Base-by-base conservation (phyloP, 2,797 vertebrate genomes). In the Simalia tracyae region DNA sequence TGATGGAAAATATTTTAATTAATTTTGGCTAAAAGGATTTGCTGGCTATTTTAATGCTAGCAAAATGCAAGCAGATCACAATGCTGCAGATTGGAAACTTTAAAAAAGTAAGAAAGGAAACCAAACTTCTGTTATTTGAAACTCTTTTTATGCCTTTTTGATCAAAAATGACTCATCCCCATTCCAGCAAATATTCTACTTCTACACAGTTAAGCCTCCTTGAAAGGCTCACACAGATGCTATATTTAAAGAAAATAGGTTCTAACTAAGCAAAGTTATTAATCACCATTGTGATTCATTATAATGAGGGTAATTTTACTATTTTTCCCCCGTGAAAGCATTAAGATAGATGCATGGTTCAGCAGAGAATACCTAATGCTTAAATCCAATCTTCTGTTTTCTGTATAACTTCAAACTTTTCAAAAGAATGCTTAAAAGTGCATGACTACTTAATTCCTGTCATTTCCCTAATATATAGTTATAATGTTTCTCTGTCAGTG, bases 241-340 rank as follows among this genome's bases (percentile, higher is more conserved):
- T 95, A 84, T 93, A 96, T 96, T 96, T 96, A 96, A 96, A 93
- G 94, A 96, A 96, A 96, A 96, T 89, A 94, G 94, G 93, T 96
- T 95, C 91, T 95, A 96, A 95, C 95, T 97, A 96, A 95, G 95
- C 95, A 94, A 94, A 96, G 91, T 93, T 95, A 96, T 96, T 96
- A 97, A 95, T 95, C 96, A 95, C 91, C 92, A 96, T 95, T 92
- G 92, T 91, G 96, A 96, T 94, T 97, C 94, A 96, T 95, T 96
- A 96, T 95, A 96, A 96, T 96, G 95, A 97, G 95, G 92, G 95
- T 93, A 96, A 97, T 96, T 96, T 96, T 94, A 95, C 94, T 94
- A 95, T 96, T 95, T 93, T 3, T 72, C 5, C 91, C 81, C 42
- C 92, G 66, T 72, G 89, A 94, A 92, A 94, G 87, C 90, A 90